Base-by-base conservation (phyloP, 1,140 invertebrate genomes). In the Bilobella aurantiaca region DNA sequence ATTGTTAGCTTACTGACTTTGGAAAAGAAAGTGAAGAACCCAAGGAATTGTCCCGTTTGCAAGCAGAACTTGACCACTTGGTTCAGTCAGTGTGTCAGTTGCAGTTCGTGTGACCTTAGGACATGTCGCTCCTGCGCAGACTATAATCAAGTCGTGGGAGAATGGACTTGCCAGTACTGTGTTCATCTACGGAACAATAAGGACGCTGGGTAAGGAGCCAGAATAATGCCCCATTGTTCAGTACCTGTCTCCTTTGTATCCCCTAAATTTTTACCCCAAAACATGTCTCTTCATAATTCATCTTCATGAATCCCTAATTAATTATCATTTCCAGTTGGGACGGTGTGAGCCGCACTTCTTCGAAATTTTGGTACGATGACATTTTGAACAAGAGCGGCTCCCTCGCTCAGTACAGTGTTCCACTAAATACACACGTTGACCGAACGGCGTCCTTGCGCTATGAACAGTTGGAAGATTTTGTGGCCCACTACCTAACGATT, bases 11-110 rank as follows among this genome's bases (percentile, higher is more conserved):
- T 53, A 14, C 21, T 53, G 23, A 53, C 8, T 14, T 53, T 53
- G 49, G 49, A 53, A 5, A 53, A 53, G 49, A 53, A 53, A 53
- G 25, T 53, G 14, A 53, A 53, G 23, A 53, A 53, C 23, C 49
- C 49, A 53, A 12, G 25, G 49, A 53, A 12, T 5, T 53, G 49
- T 53, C 49, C 49, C 5, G 14, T 53, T 3, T 53, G 49, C 21
- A 53, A 53, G 25, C 12, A 53, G 25, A 53, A 53, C 21, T 53
- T 53, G 49, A 53, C 49, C 49, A 53, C 49, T 23, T 53, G 49
- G 49, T 53, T 53, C 49, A 53, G 49, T 23, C 49, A 53, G 25
- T 53, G 49, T 23, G 49, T 23, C 49, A 53, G 23, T 23, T 53
- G 49, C 49, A 5, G 5, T 5, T 5, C 5, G 5, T 53, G 49